phyloP scores from a whole-genome alignment of 2,797 vertebrate genomes.

The Catamblyrhynchus diadema region DNA sequence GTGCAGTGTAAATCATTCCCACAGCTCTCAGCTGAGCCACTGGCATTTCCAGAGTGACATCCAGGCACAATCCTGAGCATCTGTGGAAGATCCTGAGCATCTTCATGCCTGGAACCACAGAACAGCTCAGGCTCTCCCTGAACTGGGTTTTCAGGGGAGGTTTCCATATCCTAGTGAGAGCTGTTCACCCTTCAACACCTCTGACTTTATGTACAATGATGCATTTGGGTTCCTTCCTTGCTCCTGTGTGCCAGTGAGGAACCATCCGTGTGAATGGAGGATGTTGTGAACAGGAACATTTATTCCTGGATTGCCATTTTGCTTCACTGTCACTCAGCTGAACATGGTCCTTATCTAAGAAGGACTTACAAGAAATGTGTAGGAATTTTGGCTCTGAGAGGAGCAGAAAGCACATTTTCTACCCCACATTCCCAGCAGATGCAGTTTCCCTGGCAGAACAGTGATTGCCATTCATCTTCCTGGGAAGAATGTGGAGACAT shows the following conservation, averaged over 20 bases:
- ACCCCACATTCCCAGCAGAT: background rate
- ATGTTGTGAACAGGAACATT: background rate
- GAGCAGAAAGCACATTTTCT: background rate
- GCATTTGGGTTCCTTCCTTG: background rate
- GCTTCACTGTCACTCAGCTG: background rate
- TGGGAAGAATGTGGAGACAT: fast-evolving
- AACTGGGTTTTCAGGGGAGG: background rate
- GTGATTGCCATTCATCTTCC: background rate
- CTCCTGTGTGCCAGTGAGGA: background rate
- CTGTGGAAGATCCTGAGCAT: background rate
- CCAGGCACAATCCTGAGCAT: background rate
- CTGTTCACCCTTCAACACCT: background rate
- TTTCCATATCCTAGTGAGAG: background rate
- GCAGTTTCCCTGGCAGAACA: background rate
- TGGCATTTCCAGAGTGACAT: background rate
- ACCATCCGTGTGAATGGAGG: background rate
- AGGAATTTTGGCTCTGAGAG: background rate
- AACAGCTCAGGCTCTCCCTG: background rate
- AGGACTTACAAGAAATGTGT: background rate
- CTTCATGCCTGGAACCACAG: background rate
- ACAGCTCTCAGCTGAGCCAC: background rate
- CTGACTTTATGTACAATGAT: background rate
- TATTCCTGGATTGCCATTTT: background rate
- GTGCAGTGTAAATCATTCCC: fast-evolving
- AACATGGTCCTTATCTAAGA: fast-evolving